A percentile compares a stretch with the other conserved stretches of the same genome.
Conservation (phyloP, 2,797 vertebrate species). For the Chlorospingus semifuscus region DNA sequence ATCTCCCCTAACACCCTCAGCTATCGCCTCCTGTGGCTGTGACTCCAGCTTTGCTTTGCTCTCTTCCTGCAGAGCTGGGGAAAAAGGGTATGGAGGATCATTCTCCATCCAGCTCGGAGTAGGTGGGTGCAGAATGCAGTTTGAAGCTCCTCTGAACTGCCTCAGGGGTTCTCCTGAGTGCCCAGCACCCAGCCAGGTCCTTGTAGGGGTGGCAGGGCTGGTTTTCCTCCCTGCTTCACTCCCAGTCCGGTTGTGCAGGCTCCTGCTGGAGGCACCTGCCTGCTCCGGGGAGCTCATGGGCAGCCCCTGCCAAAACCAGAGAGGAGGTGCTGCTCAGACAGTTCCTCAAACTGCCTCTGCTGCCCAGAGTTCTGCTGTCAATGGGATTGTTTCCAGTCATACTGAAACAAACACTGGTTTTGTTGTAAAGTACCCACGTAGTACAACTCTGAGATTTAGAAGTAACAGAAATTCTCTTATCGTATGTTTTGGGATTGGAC, state of each 20-base stretch:
- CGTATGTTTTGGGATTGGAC: background rate
- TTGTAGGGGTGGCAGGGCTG: background rate
- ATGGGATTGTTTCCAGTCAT: background rate
- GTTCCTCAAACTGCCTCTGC: background rate
- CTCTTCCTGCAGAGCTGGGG: background rate
- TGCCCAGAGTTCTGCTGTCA: background rate
- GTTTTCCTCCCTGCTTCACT: background rate
- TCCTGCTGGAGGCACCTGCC: background rate
- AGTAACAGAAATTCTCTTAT: background rate
- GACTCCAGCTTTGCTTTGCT: background rate
- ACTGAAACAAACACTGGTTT: background rate
- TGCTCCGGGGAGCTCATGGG: background rate
- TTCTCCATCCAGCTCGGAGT: rapidly evolving
- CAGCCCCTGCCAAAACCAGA: background rate
- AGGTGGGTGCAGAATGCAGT: background rate
- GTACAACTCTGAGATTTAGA: background rate
- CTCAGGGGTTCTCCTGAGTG: background rate
- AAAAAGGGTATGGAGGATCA: too few species aligned
- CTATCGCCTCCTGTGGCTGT: background rate
- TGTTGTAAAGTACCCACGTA: background rate
- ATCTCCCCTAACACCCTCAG: background rate
- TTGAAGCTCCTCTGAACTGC: background rate
- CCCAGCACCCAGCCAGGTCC: rapidly evolving
- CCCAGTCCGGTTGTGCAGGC: background rate
- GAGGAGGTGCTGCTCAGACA: background rate